A percentile compares a stretch with the other conserved stretches of the same genome.
phyloP scores from a whole-genome alignment of 2,113 vertebrate genomes.

The Mus musculus region GRCm39 chr12:61917501-61918000 shows the following conservation, averaged over 20 bases:
- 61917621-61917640: not conserved
- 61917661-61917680: not conserved
- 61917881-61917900: constrained; percentile 30
- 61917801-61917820: constrained; percentile 3
- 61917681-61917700: not conserved
- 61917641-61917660: not conserved
- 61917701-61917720: not conserved
- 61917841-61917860: constrained; percentile 28
- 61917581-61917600: not conserved
- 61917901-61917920: constrained; percentile 14
- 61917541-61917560: not conserved
- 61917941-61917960: constrained; percentile 25
- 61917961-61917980: constrained; percentile 69
- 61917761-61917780: not conserved
- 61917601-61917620: not conserved
- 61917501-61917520: not conserved
- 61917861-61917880: not conserved
- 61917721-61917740: not conserved
- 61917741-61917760: not conserved
- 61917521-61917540: not conserved
- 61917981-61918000: constrained; percentile 7
- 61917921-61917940: not conserved
- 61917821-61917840: constrained; percentile 6
- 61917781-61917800: not conserved
- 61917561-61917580: not conserved